These are phyloP conservation scores for Callospermophilus lateralis DNA, from an alignment of 2,113 vertebrate species.

Conservation along the genomic window DNA sequence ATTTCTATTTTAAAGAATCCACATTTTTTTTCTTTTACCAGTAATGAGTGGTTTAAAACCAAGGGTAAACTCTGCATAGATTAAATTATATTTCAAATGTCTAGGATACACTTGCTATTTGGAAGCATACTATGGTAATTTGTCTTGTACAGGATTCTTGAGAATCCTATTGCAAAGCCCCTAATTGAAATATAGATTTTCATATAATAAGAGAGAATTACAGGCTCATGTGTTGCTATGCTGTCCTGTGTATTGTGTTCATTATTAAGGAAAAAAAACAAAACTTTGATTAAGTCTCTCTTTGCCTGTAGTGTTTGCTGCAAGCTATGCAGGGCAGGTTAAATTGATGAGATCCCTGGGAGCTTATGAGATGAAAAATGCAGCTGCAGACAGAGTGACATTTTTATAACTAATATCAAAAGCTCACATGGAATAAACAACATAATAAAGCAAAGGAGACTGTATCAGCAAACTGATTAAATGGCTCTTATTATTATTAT, in stretches of 20 bases:
- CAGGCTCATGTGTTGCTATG: neutral
- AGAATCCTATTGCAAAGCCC: constrained; percentile 29
- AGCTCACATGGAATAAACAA: constrained; percentile 32
- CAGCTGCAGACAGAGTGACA: constrained; percentile 44
- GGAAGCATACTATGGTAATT: constrained; percentile 10
- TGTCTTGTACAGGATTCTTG: neutral
- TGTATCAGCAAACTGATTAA: constrained; percentile 42
- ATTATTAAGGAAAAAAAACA: constrained; percentile 26
- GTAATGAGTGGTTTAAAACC: constrained; percentile 38
- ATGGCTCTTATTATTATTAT: constrained; percentile 7
- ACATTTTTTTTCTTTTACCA: neutral
- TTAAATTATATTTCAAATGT: constrained; percentile 61
- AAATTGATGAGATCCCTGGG: constrained; percentile 63
- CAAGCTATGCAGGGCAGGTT: neutral
- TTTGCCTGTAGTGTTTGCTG: constrained; percentile 17
- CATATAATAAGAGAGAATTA: constrained; percentile 20
- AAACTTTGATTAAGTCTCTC: constrained; percentile 47
- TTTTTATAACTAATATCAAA: constrained; percentile 64
- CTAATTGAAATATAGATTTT: constrained; percentile 69
- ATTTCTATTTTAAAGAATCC: constrained; percentile 59
- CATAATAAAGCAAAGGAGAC: constrained; percentile 56
- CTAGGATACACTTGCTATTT: constrained; percentile 2
- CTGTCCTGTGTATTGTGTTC: constrained; percentile 41
- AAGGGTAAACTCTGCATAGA: constrained; percentile 35
- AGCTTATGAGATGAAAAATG: constrained; percentile 44